A percentile compares a stretch with the other conserved stretches of the same genome.
Conservation (phyloP, 2,888 invertebrate species). For the Stenodera caucasica region DNA sequence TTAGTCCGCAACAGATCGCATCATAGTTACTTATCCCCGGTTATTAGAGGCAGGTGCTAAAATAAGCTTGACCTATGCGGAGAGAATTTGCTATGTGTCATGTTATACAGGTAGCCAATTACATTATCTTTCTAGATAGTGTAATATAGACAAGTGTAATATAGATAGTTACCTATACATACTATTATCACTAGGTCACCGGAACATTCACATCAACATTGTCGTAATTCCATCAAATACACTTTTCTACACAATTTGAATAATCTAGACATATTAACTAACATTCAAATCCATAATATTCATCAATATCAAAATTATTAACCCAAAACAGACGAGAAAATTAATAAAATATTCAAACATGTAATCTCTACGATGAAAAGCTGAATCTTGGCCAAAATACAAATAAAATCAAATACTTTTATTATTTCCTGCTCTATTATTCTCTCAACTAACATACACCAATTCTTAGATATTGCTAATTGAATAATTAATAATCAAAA, state of each 20-base stretch:
- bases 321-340: too few species aligned
- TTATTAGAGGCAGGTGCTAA: conserved; percentile 49
- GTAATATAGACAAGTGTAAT: conserved; percentile 31
- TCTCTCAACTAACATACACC: background rate
- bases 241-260: too few species aligned
- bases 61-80: conserved; percentile 53
- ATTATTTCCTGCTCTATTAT: conserved; percentile 1
- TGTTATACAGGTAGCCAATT: conserved; percentile 16
- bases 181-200: conserved; percentile 25
- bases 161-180: conserved; percentile 21
- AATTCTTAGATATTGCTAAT: too few species aligned
- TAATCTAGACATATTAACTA: too few species aligned
- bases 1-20: conserved; percentile 37
- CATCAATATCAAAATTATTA: too few species aligned
- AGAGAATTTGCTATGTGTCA: conserved; percentile 30
- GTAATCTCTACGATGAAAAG: background rate
- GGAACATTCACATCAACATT: conserved; percentile 9
- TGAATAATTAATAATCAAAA: too few species aligned
- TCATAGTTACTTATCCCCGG: conserved; percentile 34
- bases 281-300: too few species aligned
- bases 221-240: too few species aligned
- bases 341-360: too few species aligned
- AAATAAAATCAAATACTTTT: background rate
- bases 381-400: conserved; percentile 5
- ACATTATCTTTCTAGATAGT: conserved; percentile 2